Percentiles rank a stretch among this genome's conserved stretches.
These are phyloP conservation scores for Conopomorpha cramerella DNA, from an alignment of 1,140 invertebrate species.

Conservation along the genomic window DNA sequence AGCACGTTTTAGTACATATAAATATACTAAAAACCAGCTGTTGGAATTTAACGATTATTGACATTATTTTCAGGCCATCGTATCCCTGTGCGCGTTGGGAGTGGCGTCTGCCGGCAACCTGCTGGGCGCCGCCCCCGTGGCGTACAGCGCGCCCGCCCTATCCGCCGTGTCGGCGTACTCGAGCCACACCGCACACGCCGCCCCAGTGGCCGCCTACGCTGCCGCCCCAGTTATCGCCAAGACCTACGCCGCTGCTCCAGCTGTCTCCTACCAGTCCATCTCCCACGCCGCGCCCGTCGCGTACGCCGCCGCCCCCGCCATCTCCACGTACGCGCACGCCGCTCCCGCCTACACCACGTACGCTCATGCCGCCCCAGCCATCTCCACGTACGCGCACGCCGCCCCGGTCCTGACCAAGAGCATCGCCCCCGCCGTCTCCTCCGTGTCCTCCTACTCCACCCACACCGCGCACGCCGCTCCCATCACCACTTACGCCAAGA, in stretches of 20 bases:
- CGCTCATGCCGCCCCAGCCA: neutral
- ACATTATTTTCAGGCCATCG: neutral
- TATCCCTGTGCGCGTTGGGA: neutral
- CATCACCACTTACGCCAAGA: slow-evolving; percentile 4
- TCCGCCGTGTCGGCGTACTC: too few relatives aligned
- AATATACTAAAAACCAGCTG: too few relatives aligned
- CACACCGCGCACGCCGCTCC: slow-evolving; percentile 13
- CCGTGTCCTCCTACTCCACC: slow-evolving; percentile 9
- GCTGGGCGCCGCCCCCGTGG: too few relatives aligned
- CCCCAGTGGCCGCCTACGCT: too few relatives aligned
- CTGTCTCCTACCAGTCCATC: neutral
- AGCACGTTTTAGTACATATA: too few relatives aligned
- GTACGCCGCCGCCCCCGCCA: slow-evolving; percentile 3
- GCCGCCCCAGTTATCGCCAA: too few relatives aligned
- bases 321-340: too few relatives aligned
- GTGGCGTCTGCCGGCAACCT: neutral
- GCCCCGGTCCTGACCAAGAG: slow-evolving; percentile 1
- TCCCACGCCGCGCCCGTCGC: neutral
- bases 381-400: neutral
- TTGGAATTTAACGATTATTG: neutral
- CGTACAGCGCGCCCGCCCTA: too few relatives aligned
- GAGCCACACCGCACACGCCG: too few relatives aligned
- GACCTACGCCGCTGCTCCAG: neutral
- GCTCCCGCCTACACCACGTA: neutral
- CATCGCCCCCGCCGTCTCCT: slow-evolving; percentile 11